Evolutionary conservation across 2,797 vertebrate genomes (phyloP).

Genomic region (Coendou prehensilis): DNA sequence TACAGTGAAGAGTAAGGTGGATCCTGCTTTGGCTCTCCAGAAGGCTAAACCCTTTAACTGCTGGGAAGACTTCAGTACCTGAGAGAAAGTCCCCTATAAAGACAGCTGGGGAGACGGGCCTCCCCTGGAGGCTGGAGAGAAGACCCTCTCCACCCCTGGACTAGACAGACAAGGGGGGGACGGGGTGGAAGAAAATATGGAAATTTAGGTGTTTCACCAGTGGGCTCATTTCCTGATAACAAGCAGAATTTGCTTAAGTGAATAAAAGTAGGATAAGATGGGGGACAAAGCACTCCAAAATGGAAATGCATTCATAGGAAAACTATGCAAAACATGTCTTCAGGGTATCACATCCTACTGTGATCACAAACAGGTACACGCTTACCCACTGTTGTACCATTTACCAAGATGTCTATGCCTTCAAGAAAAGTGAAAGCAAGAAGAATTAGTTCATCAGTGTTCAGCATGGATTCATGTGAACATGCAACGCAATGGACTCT

Average conservation of each 20-base stretch:
- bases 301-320: neutral
- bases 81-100: neutral
- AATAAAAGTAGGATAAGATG: rapidly evolving
- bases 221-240: neutral
- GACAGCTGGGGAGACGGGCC: neutral
- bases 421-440: neutral
- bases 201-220: neutral
- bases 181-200: neutral
- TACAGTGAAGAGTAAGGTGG: neutral
- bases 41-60: neutral
- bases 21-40: neutral
- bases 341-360: neutral
- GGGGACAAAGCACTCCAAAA: neutral
- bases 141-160: rapidly evolving
- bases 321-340: neutral
- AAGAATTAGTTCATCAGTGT: neutral
- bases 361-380: neutral
- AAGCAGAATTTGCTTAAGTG: neutral
- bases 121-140: neutral
- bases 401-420: neutral
- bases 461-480: rapidly evolving
- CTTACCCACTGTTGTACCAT: neutral
- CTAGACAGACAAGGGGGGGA: neutral
- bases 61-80: neutral
- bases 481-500: too few relatives aligned